Evolutionary conservation across 2,113 vertebrate species (phyloP).

Genomic region (Psophia crepitans): DNA sequence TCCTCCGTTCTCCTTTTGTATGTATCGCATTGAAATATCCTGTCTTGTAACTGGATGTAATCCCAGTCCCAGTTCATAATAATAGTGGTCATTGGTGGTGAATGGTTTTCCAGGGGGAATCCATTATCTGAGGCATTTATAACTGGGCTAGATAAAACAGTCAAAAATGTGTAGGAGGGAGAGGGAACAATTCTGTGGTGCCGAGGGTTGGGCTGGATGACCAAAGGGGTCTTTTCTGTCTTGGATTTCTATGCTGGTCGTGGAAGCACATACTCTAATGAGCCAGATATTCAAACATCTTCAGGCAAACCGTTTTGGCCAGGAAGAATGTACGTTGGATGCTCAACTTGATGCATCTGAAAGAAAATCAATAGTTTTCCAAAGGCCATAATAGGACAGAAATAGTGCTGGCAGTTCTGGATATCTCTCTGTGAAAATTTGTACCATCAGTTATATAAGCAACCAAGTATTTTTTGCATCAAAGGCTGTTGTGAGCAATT

Average conservation of each 20-base stretch:
- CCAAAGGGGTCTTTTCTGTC: neutral
- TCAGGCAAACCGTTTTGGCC: slow-evolving; percentile 40
- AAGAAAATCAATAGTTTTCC: slow-evolving; percentile 51
- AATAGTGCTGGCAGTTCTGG: slow-evolving; percentile 60
- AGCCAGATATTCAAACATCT: slow-evolving; percentile 57
- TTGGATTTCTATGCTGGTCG: slow-evolving; percentile 20
- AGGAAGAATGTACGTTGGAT: slow-evolving; percentile 17
- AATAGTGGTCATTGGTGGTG: neutral
- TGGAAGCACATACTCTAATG: slow-evolving; percentile 22
- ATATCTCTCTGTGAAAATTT: slow-evolving; percentile 31
- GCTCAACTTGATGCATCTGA: slow-evolving; percentile 4
- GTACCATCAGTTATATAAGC: slow-evolving; percentile 40
- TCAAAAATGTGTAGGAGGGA: neutral
- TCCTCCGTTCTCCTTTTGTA: neutral
- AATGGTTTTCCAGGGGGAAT: neutral
- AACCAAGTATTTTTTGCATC: slow-evolving; percentile 37
- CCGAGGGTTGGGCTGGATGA: neutral
- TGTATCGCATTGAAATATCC: neutral
- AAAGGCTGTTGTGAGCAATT: slow-evolving; percentile 45
- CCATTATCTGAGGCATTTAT: slow-evolving; percentile 8
- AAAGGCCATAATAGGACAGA: slow-evolving; percentile 59
- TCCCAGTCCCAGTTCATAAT: neutral
- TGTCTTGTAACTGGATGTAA: neutral
- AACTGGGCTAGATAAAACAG: neutral
- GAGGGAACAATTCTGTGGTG: neutral